These are phyloP conservation scores for Lateolabrax maculatus DNA, from an alignment of 2,797 vertebrate species.

Conservation along the genomic window DNA sequence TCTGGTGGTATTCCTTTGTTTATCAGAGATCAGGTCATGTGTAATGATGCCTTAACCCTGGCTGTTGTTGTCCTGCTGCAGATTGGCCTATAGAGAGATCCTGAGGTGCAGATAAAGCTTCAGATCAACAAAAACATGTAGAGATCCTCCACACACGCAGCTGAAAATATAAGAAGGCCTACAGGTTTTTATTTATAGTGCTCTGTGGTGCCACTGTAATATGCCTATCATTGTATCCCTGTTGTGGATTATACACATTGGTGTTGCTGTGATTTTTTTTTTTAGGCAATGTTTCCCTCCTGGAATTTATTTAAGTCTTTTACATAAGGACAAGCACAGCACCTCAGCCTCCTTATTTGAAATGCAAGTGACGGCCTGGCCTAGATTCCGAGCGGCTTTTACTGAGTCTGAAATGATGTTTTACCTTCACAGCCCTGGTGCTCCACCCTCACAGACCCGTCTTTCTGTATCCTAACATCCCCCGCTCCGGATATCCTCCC, in stretches of 20 bases:
- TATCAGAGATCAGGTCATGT: constrained; percentile 44
- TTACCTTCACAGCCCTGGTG: constrained; percentile 77
- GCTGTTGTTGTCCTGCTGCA: constrained; percentile 21
- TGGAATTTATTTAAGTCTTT: not conserved
- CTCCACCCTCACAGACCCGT: constrained; percentile 87
- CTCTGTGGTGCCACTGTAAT: not conserved
- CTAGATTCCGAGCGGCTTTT: constrained; percentile 27
- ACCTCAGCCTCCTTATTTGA: constrained; percentile 13
- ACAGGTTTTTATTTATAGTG: not conserved
- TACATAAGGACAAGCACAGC: constrained; percentile 23
- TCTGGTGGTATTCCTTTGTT: constrained; percentile 60
- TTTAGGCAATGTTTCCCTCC: not conserved
- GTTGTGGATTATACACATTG: not conserved
- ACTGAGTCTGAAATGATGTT: constrained; percentile 18
- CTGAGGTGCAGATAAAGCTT: constrained; percentile 4
- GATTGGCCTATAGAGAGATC: constrained; percentile 31
- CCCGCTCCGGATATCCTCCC: constrained; percentile 77
- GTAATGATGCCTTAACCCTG: constrained; percentile 25
- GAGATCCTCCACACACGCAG: constrained; percentile 3
- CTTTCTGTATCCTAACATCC: constrained; percentile 88
- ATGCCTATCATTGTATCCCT: not conserved
- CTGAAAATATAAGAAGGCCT: not conserved
- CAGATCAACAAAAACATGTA: not conserved
- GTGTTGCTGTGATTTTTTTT: not conserved
- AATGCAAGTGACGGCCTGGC: constrained; percentile 39